phyloP scores from a whole-genome alignment of 2,113 vertebrate genomes.

The Pelobates fuscus region DNA sequence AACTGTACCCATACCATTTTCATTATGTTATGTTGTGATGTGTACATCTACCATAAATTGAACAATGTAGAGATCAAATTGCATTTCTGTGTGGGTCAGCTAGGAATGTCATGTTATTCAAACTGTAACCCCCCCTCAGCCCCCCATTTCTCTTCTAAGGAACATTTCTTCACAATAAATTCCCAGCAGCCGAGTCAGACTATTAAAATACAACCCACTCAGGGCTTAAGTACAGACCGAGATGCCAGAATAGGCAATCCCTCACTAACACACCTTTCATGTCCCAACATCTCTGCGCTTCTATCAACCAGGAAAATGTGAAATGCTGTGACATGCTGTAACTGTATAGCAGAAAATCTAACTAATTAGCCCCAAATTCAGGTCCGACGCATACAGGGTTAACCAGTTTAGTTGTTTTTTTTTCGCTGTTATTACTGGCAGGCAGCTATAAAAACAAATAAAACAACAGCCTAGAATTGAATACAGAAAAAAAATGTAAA shows the following conservation, averaged over 20 bases:
- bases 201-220: conserved; percentile 1
- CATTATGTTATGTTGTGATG: too few relatives aligned
- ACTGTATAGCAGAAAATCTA: neutral
- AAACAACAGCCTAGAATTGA: neutral
- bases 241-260: neutral
- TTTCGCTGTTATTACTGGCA: neutral
- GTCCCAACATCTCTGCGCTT: neutral
- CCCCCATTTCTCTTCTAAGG: neutral
- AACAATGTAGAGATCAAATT: too few relatives aligned
- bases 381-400: neutral
- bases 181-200: neutral
- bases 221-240: neutral
- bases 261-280: conserved; percentile 5
- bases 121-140: neutral
- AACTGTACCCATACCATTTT: too few relatives aligned
- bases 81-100: too few relatives aligned
- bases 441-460: neutral
- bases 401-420: neutral
- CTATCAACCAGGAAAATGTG: neutral
- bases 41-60: too few relatives aligned
- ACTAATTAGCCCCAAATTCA: neutral
- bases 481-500: neutral
- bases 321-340: neutral
- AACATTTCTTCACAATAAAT: neutral
- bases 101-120: too few relatives aligned